These are phyloP conservation scores for Chaetodon auriga DNA, from an alignment of 2,113 vertebrate species.

Conservation along the genomic window DNA sequence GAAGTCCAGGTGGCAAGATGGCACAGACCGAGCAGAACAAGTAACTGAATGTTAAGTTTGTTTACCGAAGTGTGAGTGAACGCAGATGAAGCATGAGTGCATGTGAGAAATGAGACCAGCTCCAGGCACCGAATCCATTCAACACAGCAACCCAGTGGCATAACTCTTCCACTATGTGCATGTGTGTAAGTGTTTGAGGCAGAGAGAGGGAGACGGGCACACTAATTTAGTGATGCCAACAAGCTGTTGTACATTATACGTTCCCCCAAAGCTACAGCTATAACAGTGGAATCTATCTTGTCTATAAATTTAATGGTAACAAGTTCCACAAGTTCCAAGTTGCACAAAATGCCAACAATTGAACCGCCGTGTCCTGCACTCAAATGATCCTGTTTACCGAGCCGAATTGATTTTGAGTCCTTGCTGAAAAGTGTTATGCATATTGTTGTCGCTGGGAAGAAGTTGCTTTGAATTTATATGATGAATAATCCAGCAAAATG, in stretches of 20 bases:
- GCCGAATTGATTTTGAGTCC: conserved; percentile 39
- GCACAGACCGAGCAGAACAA: conserved; percentile 38
- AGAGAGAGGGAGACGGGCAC: conserved; percentile 35
- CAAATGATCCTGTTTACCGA: conserved; percentile 45
- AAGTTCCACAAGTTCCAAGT: conserved; percentile 57
- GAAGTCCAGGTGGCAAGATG: conserved; percentile 55
- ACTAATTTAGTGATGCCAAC: conserved; percentile 71
- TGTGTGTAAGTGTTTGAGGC: conserved; percentile 34
- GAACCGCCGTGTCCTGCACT: conserved; percentile 30
- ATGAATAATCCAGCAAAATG: conserved; percentile 14
- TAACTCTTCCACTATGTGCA: conserved; percentile 37
- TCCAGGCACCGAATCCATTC: conserved; percentile 57
- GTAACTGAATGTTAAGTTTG: conserved; percentile 55
- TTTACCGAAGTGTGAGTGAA: conserved; percentile 61
- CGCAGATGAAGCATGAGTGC: conserved; percentile 59
- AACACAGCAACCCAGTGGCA: conserved; percentile 59
- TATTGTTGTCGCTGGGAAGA: conserved; percentile 22
- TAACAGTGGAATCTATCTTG: conserved; percentile 65
- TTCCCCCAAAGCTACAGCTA: conserved; percentile 61
- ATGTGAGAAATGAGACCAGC: conserved; percentile 53
- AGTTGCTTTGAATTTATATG: conserved; percentile 28
- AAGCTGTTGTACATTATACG: conserved; percentile 73
- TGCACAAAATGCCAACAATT: conserved; percentile 47
- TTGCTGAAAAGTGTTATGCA: conserved; percentile 36
- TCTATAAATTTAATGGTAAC: conserved; percentile 71